Base-by-base conservation (phyloP, 2,113 vertebrate genomes). In the Dipodomys stephensi region DNA sequence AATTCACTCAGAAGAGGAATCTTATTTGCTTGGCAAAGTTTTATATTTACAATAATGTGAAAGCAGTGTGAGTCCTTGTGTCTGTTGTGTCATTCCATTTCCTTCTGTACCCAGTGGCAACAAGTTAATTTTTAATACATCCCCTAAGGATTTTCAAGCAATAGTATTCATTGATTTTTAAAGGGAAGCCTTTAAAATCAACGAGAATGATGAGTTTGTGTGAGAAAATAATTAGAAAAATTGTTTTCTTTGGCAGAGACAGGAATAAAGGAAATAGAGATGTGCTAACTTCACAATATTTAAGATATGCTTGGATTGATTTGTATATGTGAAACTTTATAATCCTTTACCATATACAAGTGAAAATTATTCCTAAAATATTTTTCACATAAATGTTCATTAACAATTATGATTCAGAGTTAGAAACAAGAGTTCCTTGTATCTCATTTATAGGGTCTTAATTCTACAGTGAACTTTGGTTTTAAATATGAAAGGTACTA, bases 1-100 rank as follows among this genome's bases (percentile, higher is more conserved):
- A 13, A 57, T 57, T 80, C 49, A 83, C 53, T 65, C 39, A 74
- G 67, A 92, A 83, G 27, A 46, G 92, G 28, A 65, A 86, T 89
- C 71, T 91, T 69, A 71, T 28, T 49, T 83, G 7, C 73, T 67
- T 60, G 28, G 69, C 87, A 10, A 76, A 27, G 19, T 79, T 82
- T 84, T 62, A 88, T 81, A 68, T 49, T 88, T 18, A 78, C 22
- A 49, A 19, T 72, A 84, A 39, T 65, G 6, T 8, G 30, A 88
- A 94, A 27, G 6, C 69, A 39, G 4, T 23, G 28, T 76, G 13
- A 74, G 15, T 28, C 6, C 28, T 16, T 62, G 27, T 71, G 18
- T 30, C 23, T 88, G 53, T 49, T 84, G 10, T 71, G 35, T 73
- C 44, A 80, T 28, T 57, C 0, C 10, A 71, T 68, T 92, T 85